phyloP scores from a whole-genome alignment of 2,113 vertebrate species.

The Piprites chloris region DNA sequence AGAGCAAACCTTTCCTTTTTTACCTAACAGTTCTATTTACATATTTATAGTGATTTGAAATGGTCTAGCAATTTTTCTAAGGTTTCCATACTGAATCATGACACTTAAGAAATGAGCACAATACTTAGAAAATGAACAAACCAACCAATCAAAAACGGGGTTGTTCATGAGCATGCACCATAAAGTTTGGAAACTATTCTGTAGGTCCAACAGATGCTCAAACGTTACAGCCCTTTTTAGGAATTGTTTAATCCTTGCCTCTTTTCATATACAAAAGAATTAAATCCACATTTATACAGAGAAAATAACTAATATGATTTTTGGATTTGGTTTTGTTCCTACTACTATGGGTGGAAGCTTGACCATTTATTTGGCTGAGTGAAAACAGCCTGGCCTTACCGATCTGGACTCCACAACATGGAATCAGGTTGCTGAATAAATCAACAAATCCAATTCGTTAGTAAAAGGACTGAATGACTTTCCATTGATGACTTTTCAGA shows the following conservation, averaged over 20 bases:
- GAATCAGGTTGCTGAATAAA: background rate
- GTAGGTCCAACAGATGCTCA: background rate
- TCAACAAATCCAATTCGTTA: background rate
- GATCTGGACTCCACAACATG: background rate
- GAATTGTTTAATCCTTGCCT: background rate
- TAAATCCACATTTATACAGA: background rate
- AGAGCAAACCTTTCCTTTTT: background rate
- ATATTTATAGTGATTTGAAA: background rate
- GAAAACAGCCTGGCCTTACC: background rate
- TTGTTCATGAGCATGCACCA: background rate
- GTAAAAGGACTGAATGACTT: background rate
- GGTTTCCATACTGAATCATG: background rate
- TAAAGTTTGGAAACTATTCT: background rate
- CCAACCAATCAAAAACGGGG: background rate
- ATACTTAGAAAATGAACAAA: no score
- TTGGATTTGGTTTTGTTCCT: background rate
- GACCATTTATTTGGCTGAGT: background rate
- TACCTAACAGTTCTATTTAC: background rate
- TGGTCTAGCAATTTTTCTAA: background rate
- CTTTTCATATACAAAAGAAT: background rate
- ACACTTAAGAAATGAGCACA: background rate
- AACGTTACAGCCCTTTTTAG: background rate
- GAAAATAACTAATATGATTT: background rate
- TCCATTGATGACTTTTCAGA: background rate
- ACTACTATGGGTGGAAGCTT: background rate